Conservation (phyloP, 92 coral and sea anemone genomes). For the Muricea muricata region DNA sequence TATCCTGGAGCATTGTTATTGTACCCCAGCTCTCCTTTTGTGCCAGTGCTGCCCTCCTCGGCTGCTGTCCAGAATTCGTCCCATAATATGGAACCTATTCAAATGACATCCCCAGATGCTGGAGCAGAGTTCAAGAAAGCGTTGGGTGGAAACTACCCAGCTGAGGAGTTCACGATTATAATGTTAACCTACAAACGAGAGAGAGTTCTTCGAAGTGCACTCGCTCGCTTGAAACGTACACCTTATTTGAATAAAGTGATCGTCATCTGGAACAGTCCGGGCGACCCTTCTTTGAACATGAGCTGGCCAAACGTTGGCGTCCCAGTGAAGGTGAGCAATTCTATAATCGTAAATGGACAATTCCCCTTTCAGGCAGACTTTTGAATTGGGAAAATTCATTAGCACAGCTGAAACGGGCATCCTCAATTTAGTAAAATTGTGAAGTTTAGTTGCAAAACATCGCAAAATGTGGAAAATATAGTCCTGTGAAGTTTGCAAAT, state of each 20-base stretch:
- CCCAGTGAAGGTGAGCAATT: constrained; percentile 82
- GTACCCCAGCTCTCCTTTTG: constrained; percentile 87
- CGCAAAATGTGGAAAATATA: no score
- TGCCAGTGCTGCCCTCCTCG: constrained; percentile 86
- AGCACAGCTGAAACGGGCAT: no score
- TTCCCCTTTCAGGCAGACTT: no score
- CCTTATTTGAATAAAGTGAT: constrained; percentile 89
- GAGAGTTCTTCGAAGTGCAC: constrained; percentile 81
- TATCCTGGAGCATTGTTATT: constrained; percentile 83
- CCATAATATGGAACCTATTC: constrained; percentile 76
- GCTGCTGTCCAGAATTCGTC: constrained; percentile 85
- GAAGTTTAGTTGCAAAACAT: no score
- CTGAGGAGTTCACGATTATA: constrained; percentile 90
- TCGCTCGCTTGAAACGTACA: constrained; percentile 84
- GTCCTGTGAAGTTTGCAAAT: no score
- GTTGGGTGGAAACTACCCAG: constrained; percentile 87
- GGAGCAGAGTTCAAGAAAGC: constrained; percentile 91
- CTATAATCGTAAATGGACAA: no score
- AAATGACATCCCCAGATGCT: constrained; percentile 84
- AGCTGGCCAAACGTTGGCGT: constrained; percentile 98
- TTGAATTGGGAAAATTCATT: no score
- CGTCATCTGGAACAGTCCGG: constrained; percentile 96
- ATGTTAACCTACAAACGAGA: constrained; percentile 94
- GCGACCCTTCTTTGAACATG: constrained; percentile 75
- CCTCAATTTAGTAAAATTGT: no score